Conservation (phyloP, 2,797 vertebrate species). For the Cynodonichthys magdalenae region DNA sequence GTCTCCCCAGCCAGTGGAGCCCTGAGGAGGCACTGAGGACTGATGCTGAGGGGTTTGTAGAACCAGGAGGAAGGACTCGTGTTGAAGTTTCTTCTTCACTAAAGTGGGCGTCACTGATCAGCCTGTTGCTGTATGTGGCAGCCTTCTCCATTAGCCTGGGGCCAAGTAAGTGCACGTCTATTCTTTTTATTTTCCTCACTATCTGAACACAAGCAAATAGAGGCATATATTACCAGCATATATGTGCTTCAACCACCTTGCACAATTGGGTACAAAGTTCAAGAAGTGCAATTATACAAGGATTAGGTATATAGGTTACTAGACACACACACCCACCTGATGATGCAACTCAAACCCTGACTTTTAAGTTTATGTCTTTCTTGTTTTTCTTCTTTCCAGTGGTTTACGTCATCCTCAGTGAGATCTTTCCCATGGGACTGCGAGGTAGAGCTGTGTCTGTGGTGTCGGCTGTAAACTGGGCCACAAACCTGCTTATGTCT, state of each 20-base stretch:
- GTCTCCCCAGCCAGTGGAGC: slow-evolving; percentile 38
- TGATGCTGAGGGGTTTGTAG: slow-evolving; percentile 16
- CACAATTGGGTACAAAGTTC: slow-evolving; percentile 24
- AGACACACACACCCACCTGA: not conserved
- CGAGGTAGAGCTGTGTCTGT: slow-evolving; percentile 92
- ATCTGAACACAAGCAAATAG: not conserved
- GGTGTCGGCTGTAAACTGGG: slow-evolving; percentile 94
- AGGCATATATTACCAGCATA: not conserved
- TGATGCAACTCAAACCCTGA: slow-evolving; percentile 13
- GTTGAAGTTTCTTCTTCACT: slow-evolving; percentile 75
- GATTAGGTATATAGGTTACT: not conserved
- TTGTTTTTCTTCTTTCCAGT: slow-evolving; percentile 72
- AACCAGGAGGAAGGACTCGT: slow-evolving; percentile 14
- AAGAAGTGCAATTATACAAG: slow-evolving; percentile 16
- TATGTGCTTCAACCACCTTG: not conserved
- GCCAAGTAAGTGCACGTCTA: slow-evolving; percentile 86
- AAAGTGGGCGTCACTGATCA: slow-evolving; percentile 91
- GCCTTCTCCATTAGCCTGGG: slow-evolving; percentile 95
- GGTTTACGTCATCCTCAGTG: slow-evolving; percentile 93
- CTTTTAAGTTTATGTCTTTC: not conserved
- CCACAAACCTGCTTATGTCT: slow-evolving; percentile 93
- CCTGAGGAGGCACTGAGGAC: slow-evolving; percentile 28
- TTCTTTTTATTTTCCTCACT: not conserved
- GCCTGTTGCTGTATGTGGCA: slow-evolving; percentile 90
- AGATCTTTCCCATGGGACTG: slow-evolving; percentile 94